phyloP scores from a whole-genome alignment of 2,888 invertebrate genomes.

The Cheilosia variabilis region DNA sequence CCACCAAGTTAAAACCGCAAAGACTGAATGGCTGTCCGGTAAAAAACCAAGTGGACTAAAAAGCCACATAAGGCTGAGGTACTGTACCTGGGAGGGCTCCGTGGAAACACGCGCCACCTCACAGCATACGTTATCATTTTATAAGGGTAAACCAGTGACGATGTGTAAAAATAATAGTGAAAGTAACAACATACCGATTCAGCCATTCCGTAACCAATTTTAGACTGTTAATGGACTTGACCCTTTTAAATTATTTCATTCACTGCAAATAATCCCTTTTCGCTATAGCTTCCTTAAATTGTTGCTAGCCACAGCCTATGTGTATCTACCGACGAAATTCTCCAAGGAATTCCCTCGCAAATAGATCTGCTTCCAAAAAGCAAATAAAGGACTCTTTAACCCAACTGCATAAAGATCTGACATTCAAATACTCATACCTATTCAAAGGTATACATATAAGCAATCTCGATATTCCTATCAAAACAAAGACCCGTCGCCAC shows the following conservation, averaged over 20 bases:
- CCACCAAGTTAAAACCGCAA: too few species aligned
- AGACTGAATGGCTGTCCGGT: too few species aligned
- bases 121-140: too few species aligned
- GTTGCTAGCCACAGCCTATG: not conserved
- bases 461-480: slow-evolving; percentile 28
- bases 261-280: not conserved
- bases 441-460: not conserved
- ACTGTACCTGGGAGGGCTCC: too few species aligned
- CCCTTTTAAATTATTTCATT: slow-evolving; percentile 28
- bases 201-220: slow-evolving; percentile 8
- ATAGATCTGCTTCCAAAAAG: slow-evolving; percentile 10
- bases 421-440: slow-evolving; percentile 53
- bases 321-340: not conserved
- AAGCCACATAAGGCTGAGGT: too few species aligned
- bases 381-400: slow-evolving; percentile 11
- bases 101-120: too few species aligned
- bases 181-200: not conserved
- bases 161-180: not conserved
- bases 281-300: not conserved
- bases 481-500: slow-evolving; percentile 31
- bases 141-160: not conserved
- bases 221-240: slow-evolving; percentile 16
- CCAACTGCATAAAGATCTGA: slow-evolving; percentile 2
- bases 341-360: not conserved
- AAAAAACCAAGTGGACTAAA: too few species aligned